Base-by-base conservation (phyloP, 2,888 invertebrate species). In the Tribolium freemani region DNA sequence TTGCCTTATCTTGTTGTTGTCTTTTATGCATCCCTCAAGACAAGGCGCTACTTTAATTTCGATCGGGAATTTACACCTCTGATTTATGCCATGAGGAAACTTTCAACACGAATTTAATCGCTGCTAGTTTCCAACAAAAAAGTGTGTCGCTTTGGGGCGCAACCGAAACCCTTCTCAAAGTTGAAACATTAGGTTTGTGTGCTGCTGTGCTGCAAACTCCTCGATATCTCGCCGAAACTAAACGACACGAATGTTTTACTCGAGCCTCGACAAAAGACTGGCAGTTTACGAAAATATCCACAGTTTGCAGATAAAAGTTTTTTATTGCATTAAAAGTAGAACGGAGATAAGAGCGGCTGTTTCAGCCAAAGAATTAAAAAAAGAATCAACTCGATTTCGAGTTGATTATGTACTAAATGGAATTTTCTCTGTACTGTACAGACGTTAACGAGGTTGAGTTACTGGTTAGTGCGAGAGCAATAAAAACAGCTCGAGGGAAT, bases 301-400 rank as follows among this genome's bases (percentile, higher is more conserved):
- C 6, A 64, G 11, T 64, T 64, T 64, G 51, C 8, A 51, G 51
- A 51, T 51, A 64, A 64, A 64, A 54, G 20, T 64, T 54, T 64
- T 64, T 44, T 64, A 64, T 64, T 44, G 53, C 53, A 64, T 64
- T 64, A 64, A 64, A 50, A 63, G 50, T 50, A 51, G 63, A 50
- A 44, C 64, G 21, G 53, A 64, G 64, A 64, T 64, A 64, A 54
- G 54, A 21, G 4, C 51, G 51, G 11, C 13, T 31, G 31, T 48
- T 61, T 50, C 30, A 20, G 6, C 13, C 6, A 60, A 60, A 16
- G 51, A 38, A 63, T 63, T 51, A 63, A 51, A 50, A 60, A 48
- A 53, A 53, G 30, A 60, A 58, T 58, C 51, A 50, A 63, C 63
- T 20, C 51, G n/a, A 63, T 51, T 51, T 38, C 38, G 11, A 63